Conservation (phyloP, 2,888 invertebrate genomes). For the Physocephala rufipes region DNA sequence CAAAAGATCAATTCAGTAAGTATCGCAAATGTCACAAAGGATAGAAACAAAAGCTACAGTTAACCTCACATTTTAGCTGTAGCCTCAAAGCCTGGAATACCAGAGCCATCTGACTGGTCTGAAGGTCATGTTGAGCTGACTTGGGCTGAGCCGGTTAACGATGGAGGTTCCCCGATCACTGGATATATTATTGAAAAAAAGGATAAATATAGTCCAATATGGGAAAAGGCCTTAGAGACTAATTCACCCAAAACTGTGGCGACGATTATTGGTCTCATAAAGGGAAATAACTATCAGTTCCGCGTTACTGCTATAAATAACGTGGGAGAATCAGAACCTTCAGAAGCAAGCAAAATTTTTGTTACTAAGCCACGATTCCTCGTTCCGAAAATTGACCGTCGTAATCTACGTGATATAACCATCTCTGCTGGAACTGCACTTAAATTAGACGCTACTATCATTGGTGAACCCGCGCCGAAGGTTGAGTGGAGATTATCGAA, state of each 20-base stretch:
- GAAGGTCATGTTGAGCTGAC: constrained; percentile 90
- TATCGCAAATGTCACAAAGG: constrained; percentile 45
- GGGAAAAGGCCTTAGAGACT: constrained; percentile 92
- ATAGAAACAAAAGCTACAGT: too few relatives aligned
- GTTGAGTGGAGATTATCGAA: constrained; percentile 92
- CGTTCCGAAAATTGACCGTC: constrained; percentile 95
- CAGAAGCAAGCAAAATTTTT: constrained; percentile 86
- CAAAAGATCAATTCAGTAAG: constrained; percentile 95
- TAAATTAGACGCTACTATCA: constrained; percentile 91
- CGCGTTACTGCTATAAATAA: constrained; percentile 94
- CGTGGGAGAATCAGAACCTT: constrained; percentile 92
- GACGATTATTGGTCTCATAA: constrained; percentile 88
- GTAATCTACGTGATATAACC: constrained; percentile 88
- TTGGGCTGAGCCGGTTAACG: constrained; percentile 88
- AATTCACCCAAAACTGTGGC: constrained; percentile 78
- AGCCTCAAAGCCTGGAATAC: constrained; percentile 88
- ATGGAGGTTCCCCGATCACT: constrained; percentile 94
- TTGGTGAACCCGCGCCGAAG: constrained; percentile 94
- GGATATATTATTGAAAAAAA: constrained; percentile 94
- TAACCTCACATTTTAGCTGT: constrained; percentile 70
- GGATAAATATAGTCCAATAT: constrained; percentile 89
- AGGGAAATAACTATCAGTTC: constrained; percentile 98
- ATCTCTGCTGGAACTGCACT: constrained; percentile 92
- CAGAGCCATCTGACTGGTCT: constrained; percentile 91
- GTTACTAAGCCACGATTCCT: constrained; percentile 86